Conservation (phyloP, 2,888 invertebrate species). For the Dromius quadrimaculatus region DNA sequence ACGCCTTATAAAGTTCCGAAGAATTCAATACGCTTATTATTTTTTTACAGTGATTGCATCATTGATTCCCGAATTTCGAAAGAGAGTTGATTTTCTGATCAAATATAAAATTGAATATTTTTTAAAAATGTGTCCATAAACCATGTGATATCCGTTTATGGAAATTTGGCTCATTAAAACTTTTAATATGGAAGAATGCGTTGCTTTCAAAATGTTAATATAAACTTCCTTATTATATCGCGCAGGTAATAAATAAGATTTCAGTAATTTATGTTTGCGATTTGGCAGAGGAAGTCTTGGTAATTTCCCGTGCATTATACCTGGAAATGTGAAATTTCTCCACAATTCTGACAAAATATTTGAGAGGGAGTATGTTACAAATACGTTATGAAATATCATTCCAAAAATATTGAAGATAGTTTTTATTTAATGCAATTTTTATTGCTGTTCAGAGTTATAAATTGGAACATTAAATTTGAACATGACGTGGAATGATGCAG, state of each 20-base stretch:
- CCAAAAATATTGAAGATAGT: background rate
- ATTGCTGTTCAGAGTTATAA: too few relatives aligned
- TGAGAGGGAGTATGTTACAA: background rate
- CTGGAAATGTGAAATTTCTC: conserved; percentile 2
- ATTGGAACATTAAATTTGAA: too few relatives aligned
- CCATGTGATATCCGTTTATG: too few relatives aligned
- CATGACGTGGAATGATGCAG: too few relatives aligned
- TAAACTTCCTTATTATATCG: conserved; percentile 28
- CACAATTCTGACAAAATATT: background rate
- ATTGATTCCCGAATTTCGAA: too few relatives aligned
- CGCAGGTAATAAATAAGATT: conserved; percentile 14
- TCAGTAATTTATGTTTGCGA: conserved; percentile 6
- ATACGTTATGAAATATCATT: conserved; percentile 6
- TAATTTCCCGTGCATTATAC: conserved; percentile 25
- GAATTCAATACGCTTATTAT: too few relatives aligned
- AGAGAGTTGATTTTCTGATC: too few relatives aligned
- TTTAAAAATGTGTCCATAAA: too few relatives aligned
- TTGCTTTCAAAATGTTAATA: conserved; percentile 20
- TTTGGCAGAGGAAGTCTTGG: conserved; percentile 19
- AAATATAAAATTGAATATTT: too few relatives aligned
- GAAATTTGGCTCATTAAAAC: conserved; percentile 12
- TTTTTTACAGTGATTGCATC: too few relatives aligned
- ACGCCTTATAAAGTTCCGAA: too few relatives aligned
- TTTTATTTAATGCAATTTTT: conserved; percentile 10
- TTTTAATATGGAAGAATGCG: conserved; percentile 14